Evolutionary conservation across 2,888 invertebrate genomes (phyloP), one percentile per base, ranked within the genome.

Genomic region (Calephelis perditalis): DNA sequence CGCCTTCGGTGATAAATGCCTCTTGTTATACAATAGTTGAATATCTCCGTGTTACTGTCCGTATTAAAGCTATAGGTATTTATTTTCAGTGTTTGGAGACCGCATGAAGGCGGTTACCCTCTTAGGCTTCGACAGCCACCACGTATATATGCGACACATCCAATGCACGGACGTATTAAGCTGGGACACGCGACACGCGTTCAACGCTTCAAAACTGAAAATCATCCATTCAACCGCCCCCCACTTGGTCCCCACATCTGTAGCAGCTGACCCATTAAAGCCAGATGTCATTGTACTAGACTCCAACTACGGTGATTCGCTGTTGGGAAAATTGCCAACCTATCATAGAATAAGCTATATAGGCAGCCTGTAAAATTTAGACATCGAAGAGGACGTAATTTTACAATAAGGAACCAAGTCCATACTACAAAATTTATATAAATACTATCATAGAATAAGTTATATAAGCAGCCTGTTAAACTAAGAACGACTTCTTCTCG

Each of bases 81-180:
- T 40, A 40, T 45, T 80, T 73, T 43, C 74, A 86, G 86, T 77
- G 35, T 79, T 78, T 63, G 82, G 77, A 26, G 82, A 79, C 57
- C 73, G 79, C 43, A 67, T 73, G 4, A 76, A 77, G 54, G 74
- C 81, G 37, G 71, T 84, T 12, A 70, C 79, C 43, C 73, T 85
- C 5, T 71, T 84, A 10, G 85, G 85, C 7, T 74, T 77, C 3
- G 75, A 78, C 63, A 63, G 70, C 2, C 78, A 75, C 61, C 76
- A 80, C 67, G 70, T 84, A 3, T 88, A 79, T 66, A 89, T 93
- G 73, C 86, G 94, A 3, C 92, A 91, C 74, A 84, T 91, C 45
- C 92, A 92, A 7, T 84, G 92, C 70, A 74, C 91, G 0, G 92
- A 92, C 58, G 83, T 94, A 0, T 91, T 92, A 66, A 78, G 91